phyloP scores from a whole-genome alignment of 2,113 vertebrate genomes.

The Hepsetus odoe region DNA sequence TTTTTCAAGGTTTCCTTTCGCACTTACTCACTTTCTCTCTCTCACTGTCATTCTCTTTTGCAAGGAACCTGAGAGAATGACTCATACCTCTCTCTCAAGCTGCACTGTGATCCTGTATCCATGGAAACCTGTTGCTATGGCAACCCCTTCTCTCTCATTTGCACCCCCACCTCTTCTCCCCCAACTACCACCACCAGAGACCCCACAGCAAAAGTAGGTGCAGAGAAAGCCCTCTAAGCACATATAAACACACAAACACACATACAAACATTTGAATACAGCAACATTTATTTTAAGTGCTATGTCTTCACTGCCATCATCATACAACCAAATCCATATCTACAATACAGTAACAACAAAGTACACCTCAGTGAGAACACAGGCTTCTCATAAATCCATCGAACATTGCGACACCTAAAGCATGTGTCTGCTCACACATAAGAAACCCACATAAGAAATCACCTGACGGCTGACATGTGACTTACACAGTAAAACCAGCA shows the following conservation, averaged over 20 bases:
- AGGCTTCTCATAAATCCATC: too few species aligned
- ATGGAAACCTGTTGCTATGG: conserved; percentile 81
- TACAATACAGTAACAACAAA: too few species aligned
- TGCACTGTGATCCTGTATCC: conserved; percentile 79
- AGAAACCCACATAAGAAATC: too few species aligned
- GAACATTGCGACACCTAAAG: too few species aligned
- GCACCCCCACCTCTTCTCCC: not conserved
- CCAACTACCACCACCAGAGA: conserved; percentile 56
- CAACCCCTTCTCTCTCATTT: conserved; percentile 69
- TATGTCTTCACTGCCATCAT: too few species aligned
- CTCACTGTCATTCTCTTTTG: not conserved
- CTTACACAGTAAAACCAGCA: too few species aligned
- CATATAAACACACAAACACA: not conserved
- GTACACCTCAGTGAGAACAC: too few species aligned
- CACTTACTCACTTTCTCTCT: not conserved
- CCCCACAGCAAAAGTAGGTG: conserved; percentile 48
- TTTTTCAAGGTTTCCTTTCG: not conserved
- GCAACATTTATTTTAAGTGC: too few species aligned
- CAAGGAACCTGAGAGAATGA: conserved; percentile 49
- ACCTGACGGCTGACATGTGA: too few species aligned
- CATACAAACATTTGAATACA: not conserved
- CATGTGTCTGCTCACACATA: too few species aligned
- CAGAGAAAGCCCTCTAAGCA: conserved; percentile 18
- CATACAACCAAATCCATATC: too few species aligned
- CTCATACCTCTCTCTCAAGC: conserved; percentile 55